These are phyloP conservation scores for Apis cerana DNA, from an alignment of 1,140 invertebrate species.

Conservation along the genomic window DNA sequence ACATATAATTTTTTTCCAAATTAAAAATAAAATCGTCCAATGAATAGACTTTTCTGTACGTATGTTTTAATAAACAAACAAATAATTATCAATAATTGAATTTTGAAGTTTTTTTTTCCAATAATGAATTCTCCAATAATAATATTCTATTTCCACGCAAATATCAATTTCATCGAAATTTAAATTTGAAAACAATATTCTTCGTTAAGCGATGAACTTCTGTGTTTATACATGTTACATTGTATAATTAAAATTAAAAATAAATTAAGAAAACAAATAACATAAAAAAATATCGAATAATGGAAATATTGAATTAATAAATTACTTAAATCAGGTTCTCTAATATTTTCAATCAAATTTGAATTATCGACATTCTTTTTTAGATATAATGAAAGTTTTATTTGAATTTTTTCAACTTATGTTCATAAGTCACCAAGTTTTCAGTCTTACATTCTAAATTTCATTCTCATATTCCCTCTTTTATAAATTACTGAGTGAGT, in stretches of 20 bases:
- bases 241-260: background rate
- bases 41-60: background rate
- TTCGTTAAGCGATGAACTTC: background rate
- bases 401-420: background rate
- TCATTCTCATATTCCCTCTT: background rate
- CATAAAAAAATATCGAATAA: background rate
- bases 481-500: background rate
- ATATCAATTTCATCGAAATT: background rate
- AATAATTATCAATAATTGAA: background rate
- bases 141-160: background rate
- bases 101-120: background rate
- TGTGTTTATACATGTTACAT: background rate
- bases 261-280: background rate
- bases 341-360: background rate
- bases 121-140: background rate
- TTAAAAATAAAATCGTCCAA: background rate
- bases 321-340: background rate
- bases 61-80: background rate
- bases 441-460: conserved; percentile 1
- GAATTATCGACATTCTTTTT: background rate
- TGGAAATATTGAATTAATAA: background rate
- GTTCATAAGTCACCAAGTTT: background rate
- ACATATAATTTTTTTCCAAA: background rate
- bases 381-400: background rate
- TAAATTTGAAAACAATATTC: background rate